Evolutionary conservation across 1,140 invertebrate genomes (phyloP), one percentile per base, ranked within the genome.

Genomic region (Tetramorium alpestre): DNA sequence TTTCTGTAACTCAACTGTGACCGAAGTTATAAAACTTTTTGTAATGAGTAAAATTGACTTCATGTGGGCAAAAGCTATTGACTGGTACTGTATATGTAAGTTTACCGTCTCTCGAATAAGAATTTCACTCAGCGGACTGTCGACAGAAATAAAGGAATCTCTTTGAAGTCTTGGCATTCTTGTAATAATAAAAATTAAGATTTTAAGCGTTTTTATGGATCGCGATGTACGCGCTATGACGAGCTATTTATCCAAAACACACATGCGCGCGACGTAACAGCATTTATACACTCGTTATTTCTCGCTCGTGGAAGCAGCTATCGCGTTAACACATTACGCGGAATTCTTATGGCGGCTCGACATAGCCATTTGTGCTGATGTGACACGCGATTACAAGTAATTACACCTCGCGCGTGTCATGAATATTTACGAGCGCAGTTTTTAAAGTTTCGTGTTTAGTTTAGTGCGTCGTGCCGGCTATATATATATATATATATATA

Each of bases 361-460:
- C 65, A 49, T 70, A 70, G 49, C 78, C 65, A 81, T 81, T 81
- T 81, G 78, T 13, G 65, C 65, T 22, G 78, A 81, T 70, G 78
- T 67, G 78, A 81, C 78, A 81, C 65, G 78, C 78, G 78, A 81
- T 81, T 81, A 70, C 78, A 70, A 81, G 65, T 81, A 81, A 81
- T 81, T 81, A 81, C 78, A 81, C 47, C 38, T 70, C 65, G 78
- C 62, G 65, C 78, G 78, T 81, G 78, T 81, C 78, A 81, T 81
- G 78, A 81, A 81, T 81, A 81, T 81, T 81, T 81, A 81, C 78
- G 78, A 81, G 65, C 38, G 38, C 16, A 70, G 38, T 81, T 81
- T 81, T 81, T 81, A 54, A 70, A 56, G 78, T 56, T 81, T 70
- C 78, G 33, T 25, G 60, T 67, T 65, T 60, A 44, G 56, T 65